A percentile compares a stretch with the other conserved stretches of the same genome.
Evolutionary conservation across 2,797 vertebrate species (phyloP).

Genomic region (Centropyge bicolor): DNA sequence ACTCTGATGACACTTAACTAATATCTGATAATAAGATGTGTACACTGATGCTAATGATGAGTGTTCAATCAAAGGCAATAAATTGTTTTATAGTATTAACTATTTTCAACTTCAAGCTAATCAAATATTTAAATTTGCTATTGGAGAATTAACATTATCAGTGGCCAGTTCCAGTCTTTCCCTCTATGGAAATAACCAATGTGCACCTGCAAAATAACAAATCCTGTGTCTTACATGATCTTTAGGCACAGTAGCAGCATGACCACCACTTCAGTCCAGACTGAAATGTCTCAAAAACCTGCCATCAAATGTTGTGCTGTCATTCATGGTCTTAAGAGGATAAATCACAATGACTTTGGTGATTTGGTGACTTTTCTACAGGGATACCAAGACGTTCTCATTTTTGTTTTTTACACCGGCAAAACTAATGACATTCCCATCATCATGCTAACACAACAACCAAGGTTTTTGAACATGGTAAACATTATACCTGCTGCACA

Average conservation of each 20-base stretch:
- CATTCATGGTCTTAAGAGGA: not conserved
- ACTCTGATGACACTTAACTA: conserved; percentile 1
- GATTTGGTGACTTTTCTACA: not conserved
- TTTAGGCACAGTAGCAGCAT: not conserved
- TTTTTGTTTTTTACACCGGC: not conserved
- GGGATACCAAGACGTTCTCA: too few relatives aligned
- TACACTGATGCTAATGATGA: not conserved
- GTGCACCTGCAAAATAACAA: not conserved
- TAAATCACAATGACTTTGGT: not conserved
- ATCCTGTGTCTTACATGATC: not conserved
- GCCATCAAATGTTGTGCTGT: not conserved
- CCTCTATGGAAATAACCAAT: not conserved
- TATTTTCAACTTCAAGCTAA: not conserved
- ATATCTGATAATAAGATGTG: conserved; percentile 5
- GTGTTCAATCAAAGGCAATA: not conserved
- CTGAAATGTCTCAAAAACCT: too few relatives aligned
- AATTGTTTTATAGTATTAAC: not conserved
- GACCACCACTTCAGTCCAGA: too few relatives aligned
- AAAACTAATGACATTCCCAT: not conserved
- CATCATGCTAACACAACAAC: not conserved
- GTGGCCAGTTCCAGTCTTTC: not conserved
- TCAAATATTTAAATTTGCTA: not conserved
- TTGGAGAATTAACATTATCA: not conserved
- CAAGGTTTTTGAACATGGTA: not conserved
- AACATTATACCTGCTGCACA: not conserved